Evolutionary conservation across 2,113 vertebrate species (phyloP).

Genomic region (Lates calcarifer): DNA sequence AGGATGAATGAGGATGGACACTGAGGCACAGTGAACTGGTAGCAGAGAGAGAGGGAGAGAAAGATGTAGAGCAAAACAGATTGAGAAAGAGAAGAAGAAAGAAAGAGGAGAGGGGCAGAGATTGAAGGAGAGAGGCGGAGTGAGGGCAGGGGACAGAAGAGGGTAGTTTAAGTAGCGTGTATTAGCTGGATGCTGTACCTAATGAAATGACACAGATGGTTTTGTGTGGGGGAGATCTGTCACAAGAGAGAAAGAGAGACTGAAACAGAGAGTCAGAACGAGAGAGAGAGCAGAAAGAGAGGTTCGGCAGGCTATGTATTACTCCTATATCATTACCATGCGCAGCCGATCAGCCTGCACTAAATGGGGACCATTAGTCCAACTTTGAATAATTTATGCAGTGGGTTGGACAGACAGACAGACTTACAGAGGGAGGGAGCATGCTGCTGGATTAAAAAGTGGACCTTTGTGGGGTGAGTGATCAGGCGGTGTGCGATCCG

Average conservation of each 20-base stretch:
- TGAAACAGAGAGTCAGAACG: conserved; percentile 44
- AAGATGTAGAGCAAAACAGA: conserved; percentile 68
- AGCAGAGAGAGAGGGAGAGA: conserved; percentile 67
- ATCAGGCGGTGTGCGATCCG: conserved; percentile 69
- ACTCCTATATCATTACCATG: conserved; percentile 75
- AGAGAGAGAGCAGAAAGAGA: conserved; percentile 48
- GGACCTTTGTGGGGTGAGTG: conserved; percentile 75
- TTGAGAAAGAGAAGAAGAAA: conserved; percentile 47
- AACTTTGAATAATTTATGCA: conserved; percentile 82
- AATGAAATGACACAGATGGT: conserved; percentile 82
- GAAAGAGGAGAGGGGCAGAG: conserved; percentile 29
- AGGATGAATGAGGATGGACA: conserved; percentile 95
- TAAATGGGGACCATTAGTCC: conserved; percentile 83
- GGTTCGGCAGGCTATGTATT: conserved; percentile 47
- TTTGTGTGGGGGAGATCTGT: conserved; percentile 64
- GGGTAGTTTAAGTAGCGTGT: conserved; percentile 60
- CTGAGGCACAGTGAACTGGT: conserved; percentile 84
- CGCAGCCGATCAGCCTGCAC: conserved; percentile 58
- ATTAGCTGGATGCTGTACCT: conserved; percentile 69
- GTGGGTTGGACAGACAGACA: conserved; percentile 62
- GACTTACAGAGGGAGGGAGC: conserved; percentile 49
- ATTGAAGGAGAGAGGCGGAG: conserved; percentile 48
- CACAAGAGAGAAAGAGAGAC: conserved; percentile 50
- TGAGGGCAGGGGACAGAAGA: conserved; percentile 40
- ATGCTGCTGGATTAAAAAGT: conserved; percentile 76